Conservation (phyloP, 2,888 invertebrate genomes). For the Capitulum mitella region DNA sequence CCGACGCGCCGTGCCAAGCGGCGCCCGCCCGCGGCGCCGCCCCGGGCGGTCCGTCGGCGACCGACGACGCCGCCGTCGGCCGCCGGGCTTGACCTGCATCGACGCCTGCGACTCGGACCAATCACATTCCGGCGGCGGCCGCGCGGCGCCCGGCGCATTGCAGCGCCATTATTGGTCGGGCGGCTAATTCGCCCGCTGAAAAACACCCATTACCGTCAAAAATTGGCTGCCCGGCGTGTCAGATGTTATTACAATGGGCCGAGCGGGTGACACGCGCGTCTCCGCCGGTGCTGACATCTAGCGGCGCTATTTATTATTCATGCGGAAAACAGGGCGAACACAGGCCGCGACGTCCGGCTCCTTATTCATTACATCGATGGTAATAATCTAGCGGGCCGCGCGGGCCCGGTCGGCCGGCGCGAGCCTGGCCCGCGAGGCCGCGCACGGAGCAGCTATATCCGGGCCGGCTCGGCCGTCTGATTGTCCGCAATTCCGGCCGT, state of each 20-base stretch:
- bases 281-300: not conserved
- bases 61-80: not conserved
- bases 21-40: not conserved
- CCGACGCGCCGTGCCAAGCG: not conserved
- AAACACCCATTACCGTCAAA: slow-evolving; percentile 3
- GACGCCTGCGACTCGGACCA: not conserved
- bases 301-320: not conserved
- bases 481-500: not conserved
- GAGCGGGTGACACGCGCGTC: not conserved
- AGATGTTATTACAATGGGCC: not conserved
- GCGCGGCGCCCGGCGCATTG: not conserved
- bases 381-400: not conserved
- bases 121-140: not conserved
- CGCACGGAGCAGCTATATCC: not conserved
- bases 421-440: not conserved
- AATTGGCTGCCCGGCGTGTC: not conserved
- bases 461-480: not conserved
- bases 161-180: not conserved
- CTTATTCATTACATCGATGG: slow-evolving; percentile 11
- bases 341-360: not conserved
- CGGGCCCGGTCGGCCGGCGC: not conserved
- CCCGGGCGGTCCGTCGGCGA: not conserved
- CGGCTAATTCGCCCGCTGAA: not conserved
- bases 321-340: slow-evolving; percentile 4
- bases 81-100: not conserved